These are phyloP conservation scores for Pluvianellus socialis DNA, from an alignment of 2,113 vertebrate species.

Conservation along the genomic window DNA sequence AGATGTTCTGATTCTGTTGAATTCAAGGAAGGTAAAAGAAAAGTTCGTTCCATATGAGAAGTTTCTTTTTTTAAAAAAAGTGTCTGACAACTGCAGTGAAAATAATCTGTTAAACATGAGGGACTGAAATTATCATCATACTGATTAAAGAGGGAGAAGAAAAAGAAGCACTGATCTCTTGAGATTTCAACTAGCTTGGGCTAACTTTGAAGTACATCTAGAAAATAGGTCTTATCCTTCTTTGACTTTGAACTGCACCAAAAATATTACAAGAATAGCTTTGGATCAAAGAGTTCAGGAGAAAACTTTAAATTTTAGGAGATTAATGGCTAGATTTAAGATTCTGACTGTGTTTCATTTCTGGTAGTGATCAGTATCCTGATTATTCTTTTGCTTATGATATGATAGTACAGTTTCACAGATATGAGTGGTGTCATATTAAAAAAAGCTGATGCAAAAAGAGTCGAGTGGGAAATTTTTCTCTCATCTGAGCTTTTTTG, in stretches of 20 bases:
- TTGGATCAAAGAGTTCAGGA: not conserved
- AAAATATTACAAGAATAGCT: not conserved
- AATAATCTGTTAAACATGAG: not conserved
- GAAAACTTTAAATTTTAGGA: not conserved
- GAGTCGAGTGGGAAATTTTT: not conserved
- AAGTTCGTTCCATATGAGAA: not conserved
- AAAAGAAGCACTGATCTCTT: not conserved
- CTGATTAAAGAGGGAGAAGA: not conserved
- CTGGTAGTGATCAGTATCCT: not conserved
- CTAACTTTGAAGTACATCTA: not conserved
- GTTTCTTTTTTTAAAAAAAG: not conserved
- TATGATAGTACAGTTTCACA: not conserved
- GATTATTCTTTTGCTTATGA: not conserved
- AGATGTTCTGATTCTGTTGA: not conserved
- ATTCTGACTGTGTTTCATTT: not conserved
- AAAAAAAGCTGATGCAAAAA: not conserved
- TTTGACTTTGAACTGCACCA: not conserved
- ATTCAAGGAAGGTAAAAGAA: not conserved
- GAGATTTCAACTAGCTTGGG: not conserved
- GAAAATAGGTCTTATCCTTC: not conserved
- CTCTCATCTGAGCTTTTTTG: not conserved
- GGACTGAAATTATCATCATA: not conserved
- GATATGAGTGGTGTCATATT: not conserved
- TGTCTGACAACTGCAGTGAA: not conserved
- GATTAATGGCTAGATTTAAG: not conserved